Evolutionary conservation across 1,140 invertebrate species (phyloP), one percentile per base, ranked within the genome.

Genomic region (Rhyzopertha dominica): DNA sequence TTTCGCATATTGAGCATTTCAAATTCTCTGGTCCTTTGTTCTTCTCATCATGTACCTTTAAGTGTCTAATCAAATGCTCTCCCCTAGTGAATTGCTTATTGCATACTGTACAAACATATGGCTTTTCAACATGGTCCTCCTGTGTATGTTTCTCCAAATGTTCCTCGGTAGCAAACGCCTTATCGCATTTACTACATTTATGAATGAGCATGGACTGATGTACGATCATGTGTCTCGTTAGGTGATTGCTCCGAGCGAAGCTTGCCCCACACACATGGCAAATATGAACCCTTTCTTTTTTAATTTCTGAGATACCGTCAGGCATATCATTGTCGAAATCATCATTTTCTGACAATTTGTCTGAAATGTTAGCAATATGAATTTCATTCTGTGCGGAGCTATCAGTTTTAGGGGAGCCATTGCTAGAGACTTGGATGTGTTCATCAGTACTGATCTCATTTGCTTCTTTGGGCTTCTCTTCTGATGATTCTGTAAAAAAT

Each of bases 81-180:
- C 63, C 62, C 32, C 63, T 58, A 36, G 50, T 56, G 44, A 67
- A 70, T 4, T 56, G 62, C 49, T 77, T 70, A 31, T 67, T 60
- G 51, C 79, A 81, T 36, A 73, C 74, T 45, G 71, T 72, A 55
- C 78, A 80, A 49, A 73, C 73, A 47, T 77, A 80, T 0, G 79
- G 79, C 55, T 77, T 76, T 51, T 81, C 77, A n/a, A 78, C 77
- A 26, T 79, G 80, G 54, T 81, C 77, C 42, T 76, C 71, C 45
- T 79, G 65, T 13, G 77, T 69, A 56, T 82, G 80, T 16, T 79
- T 75, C 29, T 74, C 68, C 2, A 81, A 63, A 40, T 61, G 46
- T 16, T 65, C 63, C 14, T 58, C 50, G 2, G 56, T 61, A n/a
- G 56, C 58, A 41, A 64, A 69, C 5, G 66, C 58, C 48, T 67